Conservation (phyloP, 2,888 invertebrate genomes). For the Beris chalybata region DNA sequence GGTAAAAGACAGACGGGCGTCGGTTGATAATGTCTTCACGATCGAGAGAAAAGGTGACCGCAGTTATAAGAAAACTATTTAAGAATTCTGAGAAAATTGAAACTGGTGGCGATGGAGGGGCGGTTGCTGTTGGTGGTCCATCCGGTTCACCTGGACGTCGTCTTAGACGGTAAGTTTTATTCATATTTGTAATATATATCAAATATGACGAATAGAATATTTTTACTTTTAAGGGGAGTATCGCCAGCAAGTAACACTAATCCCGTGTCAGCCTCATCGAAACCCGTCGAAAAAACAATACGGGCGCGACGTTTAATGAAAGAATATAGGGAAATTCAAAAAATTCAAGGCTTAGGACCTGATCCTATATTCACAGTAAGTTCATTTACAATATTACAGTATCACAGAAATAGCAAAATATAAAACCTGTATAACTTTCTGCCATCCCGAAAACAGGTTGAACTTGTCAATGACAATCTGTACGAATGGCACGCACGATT, state of each 20-base stretch:
- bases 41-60: constrained; percentile 79
- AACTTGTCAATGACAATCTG: constrained; percentile 81
- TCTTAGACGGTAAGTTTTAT: constrained; percentile 41
- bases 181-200: not conserved
- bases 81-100: constrained; percentile 70
- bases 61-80: constrained; percentile 77
- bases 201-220: not conserved
- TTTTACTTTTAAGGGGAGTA: constrained; percentile 46
- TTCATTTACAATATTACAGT: not conserved
- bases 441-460: constrained; percentile 59
- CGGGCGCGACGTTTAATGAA: constrained; percentile 83
- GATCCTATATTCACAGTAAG: constrained; percentile 75
- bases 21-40: constrained; percentile 68
- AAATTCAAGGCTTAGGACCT: constrained; percentile 67
- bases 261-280: constrained; percentile 57
- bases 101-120: constrained; percentile 61
- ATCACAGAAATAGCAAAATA: constrained; percentile 1
- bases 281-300: constrained; percentile 64
- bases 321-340: constrained; percentile 78
- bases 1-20: not conserved
- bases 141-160: constrained; percentile 65
- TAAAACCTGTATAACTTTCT: no score
- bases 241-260: constrained; percentile 57
- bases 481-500: constrained; percentile 87
- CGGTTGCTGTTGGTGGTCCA: constrained; percentile 48